Evolutionary conservation across 1,140 invertebrate genomes (phyloP).

Genomic region (Magallana ariakensis): DNA sequence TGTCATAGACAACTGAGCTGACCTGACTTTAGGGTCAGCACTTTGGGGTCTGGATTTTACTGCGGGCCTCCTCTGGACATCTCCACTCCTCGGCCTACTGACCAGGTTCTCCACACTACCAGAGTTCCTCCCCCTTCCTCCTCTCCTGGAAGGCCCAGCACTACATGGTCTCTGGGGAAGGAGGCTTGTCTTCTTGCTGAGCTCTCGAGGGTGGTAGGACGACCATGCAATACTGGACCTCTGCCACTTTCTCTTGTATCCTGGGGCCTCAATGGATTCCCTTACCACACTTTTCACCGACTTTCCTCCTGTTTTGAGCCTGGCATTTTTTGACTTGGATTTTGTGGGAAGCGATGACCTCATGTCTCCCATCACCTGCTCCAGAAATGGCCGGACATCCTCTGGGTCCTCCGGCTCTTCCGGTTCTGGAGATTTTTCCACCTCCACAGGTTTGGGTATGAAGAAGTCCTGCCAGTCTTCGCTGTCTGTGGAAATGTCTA

Average conservation of each 20-base stretch:
- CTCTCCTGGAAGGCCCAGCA: constrained; percentile 38
- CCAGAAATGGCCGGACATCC: constrained; percentile 46
- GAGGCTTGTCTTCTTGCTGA: constrained; percentile 62
- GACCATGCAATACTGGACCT: constrained; percentile 71
- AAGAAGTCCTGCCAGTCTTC: constrained; percentile 58
- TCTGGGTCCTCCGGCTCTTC: constrained; percentile 12
- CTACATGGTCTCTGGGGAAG: constrained; percentile 44
- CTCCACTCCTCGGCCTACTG: not conserved
- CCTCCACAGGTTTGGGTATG: constrained; percentile 9
- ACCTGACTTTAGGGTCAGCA: constrained; percentile 62
- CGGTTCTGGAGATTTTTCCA: not conserved
- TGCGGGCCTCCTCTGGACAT: not conserved
- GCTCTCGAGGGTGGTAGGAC: constrained; percentile 65
- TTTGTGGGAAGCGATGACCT: constrained; percentile 33
- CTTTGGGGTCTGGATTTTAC: constrained; percentile 57
- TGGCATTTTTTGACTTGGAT: constrained; percentile 15
- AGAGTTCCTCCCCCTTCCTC: constrained; percentile 4
- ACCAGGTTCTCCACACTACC: constrained; percentile 54
- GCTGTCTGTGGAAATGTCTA: constrained; percentile 53
- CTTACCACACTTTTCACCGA: constrained; percentile 57
- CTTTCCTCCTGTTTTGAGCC: not conserved
- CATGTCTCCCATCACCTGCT: constrained; percentile 40
- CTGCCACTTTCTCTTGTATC: constrained; percentile 67
- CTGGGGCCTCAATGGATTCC: constrained; percentile 58
- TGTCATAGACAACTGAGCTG: not conserved